These are phyloP conservation scores for Ophion obscuratus DNA, from an alignment of 2,888 invertebrate species.

Conservation along the genomic window DNA sequence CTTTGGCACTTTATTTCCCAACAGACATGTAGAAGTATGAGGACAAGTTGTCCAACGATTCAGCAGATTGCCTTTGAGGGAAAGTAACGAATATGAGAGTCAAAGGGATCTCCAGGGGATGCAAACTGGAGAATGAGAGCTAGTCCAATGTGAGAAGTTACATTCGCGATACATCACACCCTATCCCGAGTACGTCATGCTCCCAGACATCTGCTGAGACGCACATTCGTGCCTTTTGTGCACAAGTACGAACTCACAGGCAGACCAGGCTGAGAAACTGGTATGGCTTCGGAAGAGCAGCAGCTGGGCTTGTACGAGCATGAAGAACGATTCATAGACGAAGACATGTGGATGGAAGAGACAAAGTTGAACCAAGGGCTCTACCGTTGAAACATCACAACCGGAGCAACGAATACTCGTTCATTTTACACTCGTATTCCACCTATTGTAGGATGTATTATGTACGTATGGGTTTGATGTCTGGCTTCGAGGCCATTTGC, in stretches of 20 bases:
- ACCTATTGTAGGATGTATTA: slow-evolving; percentile 14
- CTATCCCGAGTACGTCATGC: slow-evolving; percentile 14
- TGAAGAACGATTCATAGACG: slow-evolving; percentile 4
- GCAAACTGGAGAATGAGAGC: background rate
- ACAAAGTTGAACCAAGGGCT: slow-evolving; percentile 18
- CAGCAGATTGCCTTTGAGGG: background rate
- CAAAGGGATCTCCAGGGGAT: slow-evolving; percentile 11
- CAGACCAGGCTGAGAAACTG: background rate
- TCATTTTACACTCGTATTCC: slow-evolving; percentile 5
- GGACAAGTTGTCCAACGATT: background rate
- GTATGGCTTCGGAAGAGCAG: slow-evolving; percentile 6
- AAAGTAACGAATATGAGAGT: slow-evolving; percentile 34
- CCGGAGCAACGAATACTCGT: slow-evolving; percentile 33
- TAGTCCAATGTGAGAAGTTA: slow-evolving; percentile 23
- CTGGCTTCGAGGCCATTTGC: slow-evolving; percentile 40
- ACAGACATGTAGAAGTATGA: background rate
- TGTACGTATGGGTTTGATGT: slow-evolving; percentile 37
- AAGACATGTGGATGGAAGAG: slow-evolving; percentile 18
- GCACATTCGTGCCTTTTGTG: slow-evolving; percentile 5
- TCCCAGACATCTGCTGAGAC: slow-evolving; percentile 4
- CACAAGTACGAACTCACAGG: background rate
- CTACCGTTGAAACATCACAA: slow-evolving; percentile 29
- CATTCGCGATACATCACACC: slow-evolving; percentile 8
- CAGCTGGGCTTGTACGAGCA: slow-evolving; percentile 23
- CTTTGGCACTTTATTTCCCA: background rate